A percentile compares a stretch with the other conserved stretches of the same genome.
phyloP scores from a whole-genome alignment of 2,113 vertebrate species.

The Myrmecophaga tridactyla region DNA sequence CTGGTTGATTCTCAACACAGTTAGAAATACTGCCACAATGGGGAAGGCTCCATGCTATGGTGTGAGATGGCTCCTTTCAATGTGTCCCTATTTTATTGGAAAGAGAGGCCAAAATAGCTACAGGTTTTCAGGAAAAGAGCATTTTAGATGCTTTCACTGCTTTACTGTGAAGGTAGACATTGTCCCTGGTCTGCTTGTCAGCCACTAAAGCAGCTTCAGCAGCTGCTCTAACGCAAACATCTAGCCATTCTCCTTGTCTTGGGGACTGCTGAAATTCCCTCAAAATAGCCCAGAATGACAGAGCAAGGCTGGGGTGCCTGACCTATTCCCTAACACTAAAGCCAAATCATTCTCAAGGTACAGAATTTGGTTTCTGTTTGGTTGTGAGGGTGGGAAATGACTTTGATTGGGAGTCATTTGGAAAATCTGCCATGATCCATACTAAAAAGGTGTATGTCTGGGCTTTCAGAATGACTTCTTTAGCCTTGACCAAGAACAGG shows the following conservation, averaged over 20 bases:
- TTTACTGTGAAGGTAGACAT: slow-evolving; percentile 39
- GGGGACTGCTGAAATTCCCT: not conserved
- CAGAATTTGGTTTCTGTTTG: not conserved
- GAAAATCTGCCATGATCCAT: not conserved
- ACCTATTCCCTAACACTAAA: not conserved
- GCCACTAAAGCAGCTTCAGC: not conserved
- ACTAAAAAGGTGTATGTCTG: not conserved
- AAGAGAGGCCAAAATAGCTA: slow-evolving; percentile 54
- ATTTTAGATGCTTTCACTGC: slow-evolving; percentile 49
- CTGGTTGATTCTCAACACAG: slow-evolving; percentile 34
- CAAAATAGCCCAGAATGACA: slow-evolving; percentile 21
- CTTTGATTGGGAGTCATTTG: slow-evolving; percentile 20
- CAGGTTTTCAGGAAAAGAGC: slow-evolving; percentile 23
- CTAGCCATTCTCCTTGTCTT: not conserved
- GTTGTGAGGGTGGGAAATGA: not conserved
- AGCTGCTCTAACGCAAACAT: not conserved
- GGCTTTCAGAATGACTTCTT: not conserved
- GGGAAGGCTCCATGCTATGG: slow-evolving; percentile 33
- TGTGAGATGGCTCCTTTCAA: no score
- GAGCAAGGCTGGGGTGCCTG: not conserved
- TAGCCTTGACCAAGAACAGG: not conserved
- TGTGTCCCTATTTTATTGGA: slow-evolving; percentile 50
- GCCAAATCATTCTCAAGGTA: not conserved
- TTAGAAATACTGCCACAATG: slow-evolving; percentile 55
- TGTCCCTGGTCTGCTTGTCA: slow-evolving; percentile 12